phyloP scores from a whole-genome alignment of 2,888 invertebrate species.

The Acanthosoma haemorrhoidale region DNA sequence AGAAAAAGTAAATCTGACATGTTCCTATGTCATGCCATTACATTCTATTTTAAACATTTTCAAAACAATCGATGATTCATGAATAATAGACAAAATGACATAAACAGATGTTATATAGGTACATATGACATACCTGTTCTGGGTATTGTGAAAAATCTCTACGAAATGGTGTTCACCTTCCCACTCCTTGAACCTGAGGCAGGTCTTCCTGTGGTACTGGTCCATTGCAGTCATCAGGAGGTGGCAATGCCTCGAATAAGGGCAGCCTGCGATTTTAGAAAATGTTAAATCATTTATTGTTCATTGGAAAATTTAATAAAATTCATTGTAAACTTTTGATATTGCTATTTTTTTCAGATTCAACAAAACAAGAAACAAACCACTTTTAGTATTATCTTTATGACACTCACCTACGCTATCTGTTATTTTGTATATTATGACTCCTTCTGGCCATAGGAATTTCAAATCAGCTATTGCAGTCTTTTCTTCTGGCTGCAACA shows the following conservation, averaged over 20 bases:
- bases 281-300: no score
- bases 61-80: no score
- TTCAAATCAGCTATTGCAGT: conserved; percentile 41
- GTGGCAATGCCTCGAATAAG: conserved; percentile 43
- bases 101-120: no score
- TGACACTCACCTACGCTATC: conserved; percentile 42
- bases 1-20: background rate
- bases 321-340: no score
- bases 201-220: conserved; percentile 44
- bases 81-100: no score
- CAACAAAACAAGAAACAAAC: background rate
- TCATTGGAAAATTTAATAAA: no score
- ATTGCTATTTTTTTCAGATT: background rate
- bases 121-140: conserved; percentile 44
- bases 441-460: conserved; percentile 43
- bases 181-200: conserved; percentile 47
- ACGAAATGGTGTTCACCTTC: conserved; percentile 45
- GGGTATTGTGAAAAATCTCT: conserved; percentile 42
- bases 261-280: conserved; percentile 41
- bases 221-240: conserved; percentile 44
- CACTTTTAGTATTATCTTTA: background rate
- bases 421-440: conserved; percentile 42
- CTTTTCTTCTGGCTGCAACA: conserved; percentile 37
- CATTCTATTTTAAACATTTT: no score
- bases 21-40: no score